Conservation (phyloP, 2,888 invertebrate genomes). For the Acholoe squamosa region DNA sequence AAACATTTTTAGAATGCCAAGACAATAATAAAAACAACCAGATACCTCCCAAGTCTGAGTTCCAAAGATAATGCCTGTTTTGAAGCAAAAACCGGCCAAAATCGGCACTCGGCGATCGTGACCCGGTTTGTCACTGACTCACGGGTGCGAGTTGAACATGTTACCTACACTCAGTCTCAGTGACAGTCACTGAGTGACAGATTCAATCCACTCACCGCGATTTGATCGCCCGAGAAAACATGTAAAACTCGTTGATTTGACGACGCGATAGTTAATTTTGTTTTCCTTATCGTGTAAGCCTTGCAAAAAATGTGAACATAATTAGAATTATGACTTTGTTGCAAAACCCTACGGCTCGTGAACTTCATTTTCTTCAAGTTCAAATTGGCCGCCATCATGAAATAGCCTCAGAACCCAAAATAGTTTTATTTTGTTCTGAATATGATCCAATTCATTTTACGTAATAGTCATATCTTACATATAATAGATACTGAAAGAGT, state of each 20-base stretch:
- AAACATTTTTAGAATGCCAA: too few species aligned
- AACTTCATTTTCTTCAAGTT: slow-evolving; percentile 2
- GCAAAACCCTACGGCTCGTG: background rate
- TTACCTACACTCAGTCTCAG: background rate
- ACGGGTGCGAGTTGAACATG: too few species aligned
- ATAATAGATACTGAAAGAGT: too few species aligned
- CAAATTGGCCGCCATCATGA: slow-evolving; percentile 33
- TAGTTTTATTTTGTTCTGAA: too few species aligned
- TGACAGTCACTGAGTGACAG: background rate
- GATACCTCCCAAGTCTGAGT: too few species aligned
- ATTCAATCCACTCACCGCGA: background rate
- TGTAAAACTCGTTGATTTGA: background rate
- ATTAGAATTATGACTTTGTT: background rate
- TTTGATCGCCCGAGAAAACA: background rate
- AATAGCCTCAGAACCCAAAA: background rate
- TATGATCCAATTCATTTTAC: too few species aligned
- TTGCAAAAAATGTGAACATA: background rate
- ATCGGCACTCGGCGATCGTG: too few species aligned
- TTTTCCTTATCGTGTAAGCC: background rate
- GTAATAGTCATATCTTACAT: too few species aligned
- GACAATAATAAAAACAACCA: too few species aligned
- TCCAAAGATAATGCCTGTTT: too few species aligned
- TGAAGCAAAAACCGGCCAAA: too few species aligned
- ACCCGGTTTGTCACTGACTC: too few species aligned
- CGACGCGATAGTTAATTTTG: background rate